A percentile compares a stretch with the other conserved stretches of the same genome.
Conservation (phyloP, 2,888 invertebrate genomes). For the Frankliniella intonsa region DNA sequence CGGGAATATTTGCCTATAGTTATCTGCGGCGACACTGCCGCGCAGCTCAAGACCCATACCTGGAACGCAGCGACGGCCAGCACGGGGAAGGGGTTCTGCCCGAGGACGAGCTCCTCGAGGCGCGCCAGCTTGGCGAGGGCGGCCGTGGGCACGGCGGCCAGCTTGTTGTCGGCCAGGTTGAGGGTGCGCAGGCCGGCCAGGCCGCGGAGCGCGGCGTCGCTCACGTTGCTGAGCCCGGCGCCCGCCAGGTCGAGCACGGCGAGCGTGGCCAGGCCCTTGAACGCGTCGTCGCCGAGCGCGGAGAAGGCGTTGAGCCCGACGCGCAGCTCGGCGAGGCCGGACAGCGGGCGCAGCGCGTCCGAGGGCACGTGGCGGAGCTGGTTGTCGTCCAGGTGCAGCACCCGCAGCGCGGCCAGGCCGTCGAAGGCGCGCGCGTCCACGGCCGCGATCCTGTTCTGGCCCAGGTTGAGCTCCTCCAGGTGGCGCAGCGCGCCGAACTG, state of each 20-base stretch:
- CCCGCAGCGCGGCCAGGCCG: conserved; percentile 68
- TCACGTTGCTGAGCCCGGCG: conserved; percentile 74
- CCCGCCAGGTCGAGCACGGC: conserved; percentile 74
- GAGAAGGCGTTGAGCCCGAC: conserved; percentile 79
- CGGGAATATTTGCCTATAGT: no score
- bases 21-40: no score
- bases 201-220: conserved; percentile 69
- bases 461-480: conserved; percentile 79
- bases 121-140: conserved; percentile 66
- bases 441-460: conserved; percentile 76
- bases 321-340: conserved; percentile 76
- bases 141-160: conserved; percentile 68
- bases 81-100: conserved; percentile 72
- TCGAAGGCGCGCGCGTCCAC: conserved; percentile 74
- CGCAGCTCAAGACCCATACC: no score
- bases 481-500: conserved; percentile 69
- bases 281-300: conserved; percentile 69
- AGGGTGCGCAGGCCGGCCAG: conserved; percentile 69
- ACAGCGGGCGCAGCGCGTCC: conserved; percentile 64
- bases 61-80: conserved; percentile 67
- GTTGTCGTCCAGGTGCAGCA: conserved; percentile 80
- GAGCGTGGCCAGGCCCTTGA: conserved; percentile 68
- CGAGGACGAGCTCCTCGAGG: conserved; percentile 73
- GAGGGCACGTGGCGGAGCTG: conserved; percentile 73
- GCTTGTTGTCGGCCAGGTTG: conserved; percentile 73